Evolutionary conservation across 2,888 invertebrate genomes (phyloP), one percentile per base, ranked within the genome.

Genomic region (Xestia ashworthii): DNA sequence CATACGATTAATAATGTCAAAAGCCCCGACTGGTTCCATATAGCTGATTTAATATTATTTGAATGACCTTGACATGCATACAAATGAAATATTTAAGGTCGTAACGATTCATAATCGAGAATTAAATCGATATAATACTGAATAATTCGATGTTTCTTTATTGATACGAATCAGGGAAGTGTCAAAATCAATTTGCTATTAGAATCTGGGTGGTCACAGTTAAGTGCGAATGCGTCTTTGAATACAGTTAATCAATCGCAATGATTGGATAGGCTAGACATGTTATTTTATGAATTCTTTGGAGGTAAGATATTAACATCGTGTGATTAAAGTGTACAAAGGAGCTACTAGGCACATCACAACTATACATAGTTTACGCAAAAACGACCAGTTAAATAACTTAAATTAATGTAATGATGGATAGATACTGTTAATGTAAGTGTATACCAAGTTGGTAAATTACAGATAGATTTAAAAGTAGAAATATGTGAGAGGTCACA

Each of bases 11-110:
- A 73, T 78, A 76, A 68, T 70, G 58, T 78, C 71, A 74, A 72
- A 75, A 71, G 71, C 50, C 12, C 68, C 70, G 71, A 71, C 83
- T 72, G 74, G 60, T 78, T 74, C 14, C n/a, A 58, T 55, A 86
- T 71, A 12, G 70, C 60, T 78, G 53, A 85, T 83, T 84, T 76
- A 85, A 84, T 74, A 78, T 78, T 70, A 85, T 81, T 78, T 74
- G 14, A 78, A 81, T 78, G 85, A 87, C 85, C 85, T 85, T 85
- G 87, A 83, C 81, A 87, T 73, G 84, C 84, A 85, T 87, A 84
- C 67, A 72, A 85, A 84, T 85, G 58, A 81, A 81, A 76, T 78
- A 84, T 85, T 86, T 80, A 78, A 84, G 62, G 65, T 78, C 60
- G 69, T 76, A 80, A 76, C 44, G 16, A 87, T 76, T 66, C 67